Percentiles rank a stretch among this genome's conserved stretches.
Evolutionary conservation across 1,140 invertebrate species (phyloP).

Genomic region (Atta colombica): DNA sequence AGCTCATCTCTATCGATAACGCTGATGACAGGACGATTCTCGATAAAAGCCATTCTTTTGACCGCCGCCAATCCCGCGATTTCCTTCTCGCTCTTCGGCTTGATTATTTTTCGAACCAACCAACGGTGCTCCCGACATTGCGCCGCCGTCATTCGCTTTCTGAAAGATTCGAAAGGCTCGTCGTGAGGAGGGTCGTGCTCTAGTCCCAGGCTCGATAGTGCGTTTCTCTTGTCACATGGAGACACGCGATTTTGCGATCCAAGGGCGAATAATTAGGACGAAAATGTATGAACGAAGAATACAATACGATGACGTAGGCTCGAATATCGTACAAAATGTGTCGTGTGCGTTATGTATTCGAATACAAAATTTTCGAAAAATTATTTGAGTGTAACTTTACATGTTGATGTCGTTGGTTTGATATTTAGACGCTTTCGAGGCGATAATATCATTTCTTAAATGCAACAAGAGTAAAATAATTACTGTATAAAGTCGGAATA

Average conservation of each 20-base stretch:
- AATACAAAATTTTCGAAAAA: constrained; percentile 8
- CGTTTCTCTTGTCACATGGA: neutral
- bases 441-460: neutral
- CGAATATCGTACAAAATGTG: neutral
- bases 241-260: constrained; percentile 31
- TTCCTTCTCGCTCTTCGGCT: constrained; percentile 69
- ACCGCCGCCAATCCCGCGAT: constrained; percentile 7
- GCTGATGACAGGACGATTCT: constrained; percentile 60
- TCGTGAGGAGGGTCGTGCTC: constrained; percentile 71
- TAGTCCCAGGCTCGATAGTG: constrained; percentile 28
- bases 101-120: constrained; percentile 85
- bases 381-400: neutral
- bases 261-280: neutral
- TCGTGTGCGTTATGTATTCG: neutral
- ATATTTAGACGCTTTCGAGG: neutral
- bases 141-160: constrained; percentile 91
- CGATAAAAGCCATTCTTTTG: neutral
- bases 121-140: constrained; percentile 92
- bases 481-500: neutral
- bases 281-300: constrained; percentile 18
- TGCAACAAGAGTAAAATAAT: neutral
- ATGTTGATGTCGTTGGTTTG: neutral
- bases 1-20: constrained; percentile 87
- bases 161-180: constrained; percentile 86
- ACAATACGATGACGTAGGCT: neutral